Evolutionary conservation across 1,140 invertebrate species (phyloP).

Genomic region (Steinernema khuongi): DNA sequence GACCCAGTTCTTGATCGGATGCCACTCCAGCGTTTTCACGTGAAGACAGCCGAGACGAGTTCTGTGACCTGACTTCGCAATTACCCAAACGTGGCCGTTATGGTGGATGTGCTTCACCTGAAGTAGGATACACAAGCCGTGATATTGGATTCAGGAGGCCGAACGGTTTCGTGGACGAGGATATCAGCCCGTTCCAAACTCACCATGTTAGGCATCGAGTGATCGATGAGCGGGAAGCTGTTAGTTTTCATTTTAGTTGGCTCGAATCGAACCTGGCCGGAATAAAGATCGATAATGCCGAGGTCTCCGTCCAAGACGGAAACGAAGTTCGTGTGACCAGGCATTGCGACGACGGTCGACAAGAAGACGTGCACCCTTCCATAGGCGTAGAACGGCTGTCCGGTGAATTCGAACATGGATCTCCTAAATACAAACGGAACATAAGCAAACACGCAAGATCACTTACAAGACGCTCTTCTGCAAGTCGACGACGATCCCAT

Average conservation of each 20-base stretch:
- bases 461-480: background rate
- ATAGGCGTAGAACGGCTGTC: background rate
- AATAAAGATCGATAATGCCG: background rate
- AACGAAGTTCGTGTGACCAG: background rate
- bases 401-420: background rate
- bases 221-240: background rate
- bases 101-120: background rate
- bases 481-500: background rate
- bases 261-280: background rate
- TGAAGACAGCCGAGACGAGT: background rate
- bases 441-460: too few species aligned
- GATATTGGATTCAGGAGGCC: background rate
- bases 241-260: background rate
- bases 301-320: background rate
- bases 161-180: too few species aligned
- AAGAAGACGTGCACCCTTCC: background rate
- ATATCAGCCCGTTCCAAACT: too few species aligned
- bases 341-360: background rate
- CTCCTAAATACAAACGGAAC: background rate
- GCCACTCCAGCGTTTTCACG: background rate
- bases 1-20: background rate
- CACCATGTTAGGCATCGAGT: background rate
- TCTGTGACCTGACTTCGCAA: background rate
- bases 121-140: background rate
- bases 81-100: background rate